These are phyloP conservation scores for Telenomus remus DNA, from an alignment of 1,140 invertebrate species.

Conservation along the genomic window DNA sequence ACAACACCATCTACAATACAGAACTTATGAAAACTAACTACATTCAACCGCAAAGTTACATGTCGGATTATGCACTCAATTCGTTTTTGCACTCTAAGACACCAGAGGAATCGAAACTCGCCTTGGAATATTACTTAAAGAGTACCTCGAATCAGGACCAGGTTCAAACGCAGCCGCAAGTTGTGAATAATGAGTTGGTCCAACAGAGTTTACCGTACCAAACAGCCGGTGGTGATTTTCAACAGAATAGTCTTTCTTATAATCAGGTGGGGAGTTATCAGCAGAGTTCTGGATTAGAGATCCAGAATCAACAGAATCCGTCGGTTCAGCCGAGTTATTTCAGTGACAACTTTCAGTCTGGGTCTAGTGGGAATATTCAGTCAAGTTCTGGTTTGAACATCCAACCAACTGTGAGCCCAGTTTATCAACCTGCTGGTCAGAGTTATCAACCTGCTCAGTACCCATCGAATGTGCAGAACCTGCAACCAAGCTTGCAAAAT, in stretches of 20 bases:
- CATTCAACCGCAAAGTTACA: slow-evolving; percentile 14
- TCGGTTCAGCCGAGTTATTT: slow-evolving; percentile 8
- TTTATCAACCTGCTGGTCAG: background rate
- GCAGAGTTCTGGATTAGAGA: background rate
- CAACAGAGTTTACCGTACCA: slow-evolving; percentile 34
- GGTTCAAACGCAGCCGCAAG: slow-evolving; percentile 4
- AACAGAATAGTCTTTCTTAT: slow-evolving; percentile 14
- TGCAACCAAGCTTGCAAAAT: slow-evolving; percentile 21
- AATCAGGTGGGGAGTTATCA: slow-evolving; percentile 3
- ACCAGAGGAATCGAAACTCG: slow-evolving; percentile 65
- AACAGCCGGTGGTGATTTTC: slow-evolving; percentile 13
- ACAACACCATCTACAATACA: slow-evolving; percentile 11
- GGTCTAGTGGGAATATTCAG: background rate
- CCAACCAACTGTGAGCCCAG: background rate
- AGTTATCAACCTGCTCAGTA: slow-evolving; percentile 4
- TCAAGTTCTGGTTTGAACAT: background rate
- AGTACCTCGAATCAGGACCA: slow-evolving; percentile 21
- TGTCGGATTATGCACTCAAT: slow-evolving; percentile 48
- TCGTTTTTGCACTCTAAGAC: slow-evolving; percentile 66
- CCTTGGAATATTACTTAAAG: slow-evolving; percentile 65
- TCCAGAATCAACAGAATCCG: background rate
- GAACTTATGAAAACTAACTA: slow-evolving; percentile 27
- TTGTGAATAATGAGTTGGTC: slow-evolving; percentile 29
- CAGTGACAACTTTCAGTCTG: background rate
- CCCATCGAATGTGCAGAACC: background rate